These are phyloP conservation scores for Fragum whitleyi DNA, from an alignment of 2,888 invertebrate genomes.

Conservation along the genomic window DNA sequence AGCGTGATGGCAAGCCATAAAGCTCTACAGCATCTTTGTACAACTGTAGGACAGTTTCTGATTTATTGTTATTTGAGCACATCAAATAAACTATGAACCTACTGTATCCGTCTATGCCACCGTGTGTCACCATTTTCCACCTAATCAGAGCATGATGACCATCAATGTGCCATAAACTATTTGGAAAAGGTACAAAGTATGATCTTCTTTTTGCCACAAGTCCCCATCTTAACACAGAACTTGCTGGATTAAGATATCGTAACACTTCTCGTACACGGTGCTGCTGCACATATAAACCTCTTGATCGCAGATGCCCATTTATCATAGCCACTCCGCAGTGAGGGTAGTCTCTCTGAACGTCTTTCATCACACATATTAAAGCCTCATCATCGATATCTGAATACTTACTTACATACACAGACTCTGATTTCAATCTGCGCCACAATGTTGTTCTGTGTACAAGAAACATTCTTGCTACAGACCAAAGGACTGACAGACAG, in stretches of 20 bases:
- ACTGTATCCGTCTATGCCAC: too few species aligned
- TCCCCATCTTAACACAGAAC: conserved; percentile 13
- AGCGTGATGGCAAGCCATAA: conserved; percentile 46
- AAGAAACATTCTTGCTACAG: too few species aligned
- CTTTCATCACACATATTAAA: conserved; percentile 13
- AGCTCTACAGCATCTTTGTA: conserved; percentile 31
- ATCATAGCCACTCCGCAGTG: conserved; percentile 43
- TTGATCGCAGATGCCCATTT: conserved; percentile 40
- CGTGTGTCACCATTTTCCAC: too few species aligned
- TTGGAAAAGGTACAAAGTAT: conserved; percentile 42
- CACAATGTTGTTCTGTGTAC: too few species aligned
- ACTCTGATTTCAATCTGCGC: too few species aligned
- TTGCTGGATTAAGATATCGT: neutral
- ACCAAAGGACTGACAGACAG: too few species aligned
- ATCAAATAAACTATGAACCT: conserved; percentile 7
- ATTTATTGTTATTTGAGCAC: too few species aligned
- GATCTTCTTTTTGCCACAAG: conserved; percentile 35
- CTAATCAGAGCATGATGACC: conserved; percentile 47
- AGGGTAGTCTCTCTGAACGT: conserved; percentile 28
- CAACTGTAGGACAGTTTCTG: neutral
- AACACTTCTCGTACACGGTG: neutral
- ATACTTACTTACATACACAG: conserved; percentile 24
- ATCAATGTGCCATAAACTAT: conserved; percentile 54
- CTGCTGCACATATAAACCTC: conserved; percentile 26
- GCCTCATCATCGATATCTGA: conserved; percentile 15